phyloP scores from a whole-genome alignment of 2,113 vertebrate genomes.

The Corythaixoides concolor region DNA sequence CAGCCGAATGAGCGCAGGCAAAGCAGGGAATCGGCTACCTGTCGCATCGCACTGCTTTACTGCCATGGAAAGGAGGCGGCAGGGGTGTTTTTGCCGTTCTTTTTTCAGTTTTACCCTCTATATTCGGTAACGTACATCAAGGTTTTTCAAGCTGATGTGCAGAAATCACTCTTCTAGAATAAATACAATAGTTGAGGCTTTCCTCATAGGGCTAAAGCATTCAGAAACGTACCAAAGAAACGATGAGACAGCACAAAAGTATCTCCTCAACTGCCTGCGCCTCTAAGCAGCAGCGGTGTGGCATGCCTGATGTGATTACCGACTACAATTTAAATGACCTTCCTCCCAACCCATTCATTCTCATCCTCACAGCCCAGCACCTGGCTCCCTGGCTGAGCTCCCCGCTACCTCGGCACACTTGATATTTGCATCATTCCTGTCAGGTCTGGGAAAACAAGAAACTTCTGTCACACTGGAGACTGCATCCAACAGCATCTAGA shows the following conservation, averaged over 20 bases:
- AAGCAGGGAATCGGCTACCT: not conserved
- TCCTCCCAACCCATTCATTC: not conserved
- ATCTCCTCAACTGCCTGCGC: not conserved
- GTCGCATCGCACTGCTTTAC: rapidly evolving
- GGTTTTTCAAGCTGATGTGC: not conserved
- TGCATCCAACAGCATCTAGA: not conserved
- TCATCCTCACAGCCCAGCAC: not conserved
- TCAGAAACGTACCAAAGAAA: not conserved
- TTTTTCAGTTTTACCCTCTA: not conserved
- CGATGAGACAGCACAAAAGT: rapidly evolving
- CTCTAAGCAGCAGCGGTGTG: not conserved
- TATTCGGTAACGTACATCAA: not conserved
- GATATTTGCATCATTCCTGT: not conserved
- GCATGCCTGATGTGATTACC: rapidly evolving
- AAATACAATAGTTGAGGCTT: not conserved
- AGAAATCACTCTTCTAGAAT: not conserved
- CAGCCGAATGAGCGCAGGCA: not conserved
- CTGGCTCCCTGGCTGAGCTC: not conserved
- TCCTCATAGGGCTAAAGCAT: not conserved
- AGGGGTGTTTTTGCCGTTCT: not conserved
- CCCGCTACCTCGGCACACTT: not conserved
- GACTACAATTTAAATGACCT: not conserved
- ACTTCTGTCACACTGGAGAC: not conserved
- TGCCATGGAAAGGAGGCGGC: not conserved
- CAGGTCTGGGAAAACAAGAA: not conserved